Base-by-base conservation (phyloP, 2,888 invertebrate genomes). In the Tortrix viridana region DNA sequence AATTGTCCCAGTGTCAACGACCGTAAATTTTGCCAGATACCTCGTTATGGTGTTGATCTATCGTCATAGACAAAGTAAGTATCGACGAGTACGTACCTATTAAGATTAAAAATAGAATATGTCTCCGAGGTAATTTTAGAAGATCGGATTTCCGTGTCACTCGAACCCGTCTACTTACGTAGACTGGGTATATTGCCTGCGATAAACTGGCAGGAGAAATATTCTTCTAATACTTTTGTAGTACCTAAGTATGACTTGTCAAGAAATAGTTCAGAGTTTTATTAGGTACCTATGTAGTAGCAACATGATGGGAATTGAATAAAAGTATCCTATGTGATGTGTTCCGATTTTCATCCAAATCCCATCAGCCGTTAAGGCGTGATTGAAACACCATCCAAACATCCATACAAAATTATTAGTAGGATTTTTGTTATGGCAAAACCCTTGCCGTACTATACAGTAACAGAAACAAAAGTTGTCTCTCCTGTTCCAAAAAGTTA, bases 111-210 rank as follows among this genome's bases (percentile, higher is more conserved):
- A 38, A 56, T 57, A 52, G 38, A 18, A 5, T 19, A 43, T 37
- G 56, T 50, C 50, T 56, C 44, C 37, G 37, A 41, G 56, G 46
- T 57, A 57, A 62, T 26, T 52, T 50, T 62, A 62, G 62, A 57
- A 23, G 19, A 46, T 56, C 56, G 16, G 50, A 61, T 62, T 52
- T 62, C 62, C 50, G 46, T 19, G 53, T 2, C 50, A 62, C 38
- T 38, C 38, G 49, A 57, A 19, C 56, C 49, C 55, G 55, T 50
- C 56, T 46, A 18, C 62, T 56, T 50, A 41, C 20, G 56, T 41
- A 52, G 12, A 12, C 3, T 32, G 0, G 49, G n/a, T 18, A 55
- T 38, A 22, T 62, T 62, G 62, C 56, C 52, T 12, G 38, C 46
- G 50, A 9, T 32, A 57, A 52, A 62, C 14, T 12, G 46, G 44